These are phyloP conservation scores for Daboia siamensis DNA, from an alignment of 2,113 vertebrate species.

Conservation along the genomic window DNA sequence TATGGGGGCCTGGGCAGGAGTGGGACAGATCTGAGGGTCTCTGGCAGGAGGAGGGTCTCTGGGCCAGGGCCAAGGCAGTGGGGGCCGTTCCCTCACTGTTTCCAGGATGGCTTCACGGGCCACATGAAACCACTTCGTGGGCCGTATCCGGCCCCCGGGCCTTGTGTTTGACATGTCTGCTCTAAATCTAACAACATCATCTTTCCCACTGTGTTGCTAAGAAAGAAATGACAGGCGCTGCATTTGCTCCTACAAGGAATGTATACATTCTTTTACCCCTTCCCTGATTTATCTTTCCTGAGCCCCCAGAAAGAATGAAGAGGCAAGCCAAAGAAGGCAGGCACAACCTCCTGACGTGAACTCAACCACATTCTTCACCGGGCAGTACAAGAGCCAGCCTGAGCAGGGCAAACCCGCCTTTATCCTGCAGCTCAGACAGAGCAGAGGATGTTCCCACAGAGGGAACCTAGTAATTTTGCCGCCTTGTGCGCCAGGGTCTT, in stretches of 20 bases:
- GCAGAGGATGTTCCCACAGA: background rate
- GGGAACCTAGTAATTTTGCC: background rate
- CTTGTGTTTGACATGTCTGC: too few relatives aligned
- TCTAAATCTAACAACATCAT: background rate
- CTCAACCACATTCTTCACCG: background rate
- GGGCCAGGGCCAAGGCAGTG: too few relatives aligned
- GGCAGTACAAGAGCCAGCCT: background rate
- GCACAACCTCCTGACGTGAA: background rate
- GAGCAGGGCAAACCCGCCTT: background rate
- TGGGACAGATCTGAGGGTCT: too few relatives aligned
- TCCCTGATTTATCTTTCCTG: background rate
- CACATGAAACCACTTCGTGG: too few relatives aligned
- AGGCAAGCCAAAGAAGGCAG: background rate
- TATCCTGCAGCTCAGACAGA: background rate
- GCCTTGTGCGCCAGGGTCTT: background rate
- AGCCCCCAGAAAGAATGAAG: background rate
- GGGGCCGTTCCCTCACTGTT: too few relatives aligned
- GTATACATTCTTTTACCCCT: too few relatives aligned
- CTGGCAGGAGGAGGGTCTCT: too few relatives aligned
- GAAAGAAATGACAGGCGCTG: background rate
- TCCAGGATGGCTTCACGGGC: too few relatives aligned
- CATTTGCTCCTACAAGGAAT: background rate
- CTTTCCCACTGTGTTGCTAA: background rate
- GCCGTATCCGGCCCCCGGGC: too few relatives aligned
- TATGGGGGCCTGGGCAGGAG: too few relatives aligned